phyloP scores from a whole-genome alignment of 2,888 invertebrate genomes.

The Drosophila borborema region DNA sequence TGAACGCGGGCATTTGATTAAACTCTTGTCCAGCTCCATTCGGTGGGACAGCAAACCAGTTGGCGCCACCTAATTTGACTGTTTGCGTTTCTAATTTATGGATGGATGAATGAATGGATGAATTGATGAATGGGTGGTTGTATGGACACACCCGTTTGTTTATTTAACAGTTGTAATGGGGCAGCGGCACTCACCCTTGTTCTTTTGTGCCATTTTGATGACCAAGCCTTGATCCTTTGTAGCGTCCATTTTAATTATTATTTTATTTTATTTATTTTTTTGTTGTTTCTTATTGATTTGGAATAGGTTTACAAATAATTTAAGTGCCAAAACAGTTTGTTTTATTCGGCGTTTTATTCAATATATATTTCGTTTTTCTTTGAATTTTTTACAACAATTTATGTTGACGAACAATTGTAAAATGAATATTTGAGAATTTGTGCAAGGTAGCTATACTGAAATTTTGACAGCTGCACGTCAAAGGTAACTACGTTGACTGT shows the following conservation, averaged over 20 bases:
- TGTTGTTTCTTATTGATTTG: slow-evolving; percentile 31
- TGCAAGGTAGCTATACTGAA: slow-evolving; percentile 4
- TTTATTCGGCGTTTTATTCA: slow-evolving; percentile 46
- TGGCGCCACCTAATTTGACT: slow-evolving; percentile 45
- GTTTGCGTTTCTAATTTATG: slow-evolving; percentile 65
- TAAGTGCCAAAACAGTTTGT: slow-evolving; percentile 55
- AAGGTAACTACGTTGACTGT: slow-evolving; percentile 36
- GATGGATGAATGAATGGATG: not conserved
- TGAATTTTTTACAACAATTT: slow-evolving; percentile 78
- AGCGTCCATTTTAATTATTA: slow-evolving; percentile 46
- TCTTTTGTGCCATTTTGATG: slow-evolving; percentile 73
- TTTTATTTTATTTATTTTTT: not conserved
- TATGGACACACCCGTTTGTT: not conserved
- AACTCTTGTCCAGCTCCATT: slow-evolving; percentile 28
- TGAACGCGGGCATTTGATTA: slow-evolving; percentile 36
- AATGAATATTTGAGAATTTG: slow-evolving; percentile 42
- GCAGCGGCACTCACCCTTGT: slow-evolving; percentile 57
- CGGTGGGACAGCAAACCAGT: slow-evolving; percentile 47
- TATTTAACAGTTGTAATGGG: not conserved
- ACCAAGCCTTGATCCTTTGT: slow-evolving; percentile 57
- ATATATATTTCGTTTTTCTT: slow-evolving; percentile 58
- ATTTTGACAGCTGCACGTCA: slow-evolving; percentile 33
- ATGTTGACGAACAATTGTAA: slow-evolving; percentile 70
- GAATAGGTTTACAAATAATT: slow-evolving; percentile 61
- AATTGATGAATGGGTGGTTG: not conserved